Conservation (phyloP, 2,797 vertebrate species). For the Denticeps clupeoides region DNA sequence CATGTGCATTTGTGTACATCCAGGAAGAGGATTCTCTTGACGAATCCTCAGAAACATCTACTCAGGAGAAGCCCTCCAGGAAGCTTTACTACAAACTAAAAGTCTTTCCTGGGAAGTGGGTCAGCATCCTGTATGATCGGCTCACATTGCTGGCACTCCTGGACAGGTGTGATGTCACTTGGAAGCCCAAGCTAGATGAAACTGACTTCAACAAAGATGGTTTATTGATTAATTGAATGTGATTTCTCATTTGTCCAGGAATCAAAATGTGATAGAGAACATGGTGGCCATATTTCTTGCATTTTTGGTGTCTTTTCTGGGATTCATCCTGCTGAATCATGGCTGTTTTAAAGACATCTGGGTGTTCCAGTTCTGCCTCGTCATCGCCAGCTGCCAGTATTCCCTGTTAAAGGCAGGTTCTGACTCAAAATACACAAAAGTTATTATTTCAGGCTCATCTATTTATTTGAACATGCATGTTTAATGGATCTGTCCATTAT, state of each 20-base stretch:
- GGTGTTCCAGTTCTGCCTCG: constrained; percentile 87
- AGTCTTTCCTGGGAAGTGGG: constrained; percentile 87
- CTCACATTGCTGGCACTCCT: constrained; percentile 78
- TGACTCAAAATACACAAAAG: not conserved
- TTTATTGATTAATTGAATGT: not conserved
- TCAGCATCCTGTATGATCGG: constrained; percentile 86
- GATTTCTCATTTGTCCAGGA: constrained; percentile 49
- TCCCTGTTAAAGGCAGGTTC: constrained; percentile 84
- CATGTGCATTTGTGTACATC: not conserved
- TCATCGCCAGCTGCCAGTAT: constrained; percentile 97
- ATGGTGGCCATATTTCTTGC: constrained; percentile 74
- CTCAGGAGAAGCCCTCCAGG: constrained; percentile 70
- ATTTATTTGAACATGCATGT: not conserved
- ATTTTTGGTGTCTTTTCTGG: constrained; percentile 83
- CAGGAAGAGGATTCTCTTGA: constrained; percentile 73
- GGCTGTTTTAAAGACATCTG: constrained; percentile 92
- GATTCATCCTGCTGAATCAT: constrained; percentile 81
- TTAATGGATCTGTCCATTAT: not conserved
- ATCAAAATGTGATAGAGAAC: constrained; percentile 81
- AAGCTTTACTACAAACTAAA: constrained; percentile 86
- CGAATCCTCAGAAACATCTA: constrained; percentile 75
- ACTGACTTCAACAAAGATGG: not conserved
- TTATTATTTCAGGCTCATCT: not conserved
- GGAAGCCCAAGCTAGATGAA: not conserved
- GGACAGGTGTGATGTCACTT: constrained; percentile 81